Conservation (phyloP, 2,797 vertebrate genomes). For the Choloepus didactylus region DNA sequence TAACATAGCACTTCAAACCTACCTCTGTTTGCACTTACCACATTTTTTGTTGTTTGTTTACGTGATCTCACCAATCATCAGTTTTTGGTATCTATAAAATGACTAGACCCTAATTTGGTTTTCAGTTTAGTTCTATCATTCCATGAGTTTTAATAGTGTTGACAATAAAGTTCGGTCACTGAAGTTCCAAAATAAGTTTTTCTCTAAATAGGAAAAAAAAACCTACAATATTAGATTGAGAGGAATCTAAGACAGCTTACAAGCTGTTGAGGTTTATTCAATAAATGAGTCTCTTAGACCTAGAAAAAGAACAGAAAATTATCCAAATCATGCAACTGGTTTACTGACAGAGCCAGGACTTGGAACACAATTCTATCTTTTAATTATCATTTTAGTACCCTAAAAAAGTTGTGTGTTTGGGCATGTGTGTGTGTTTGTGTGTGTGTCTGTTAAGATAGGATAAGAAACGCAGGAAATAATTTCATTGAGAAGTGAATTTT, state of each 20-base stretch:
- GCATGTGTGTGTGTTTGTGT: not conserved
- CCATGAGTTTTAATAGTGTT: conserved; percentile 42
- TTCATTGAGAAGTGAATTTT: not conserved
- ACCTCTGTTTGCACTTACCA: not conserved
- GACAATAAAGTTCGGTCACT: not conserved
- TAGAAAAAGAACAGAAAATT: conserved; percentile 31
- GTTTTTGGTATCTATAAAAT: not conserved
- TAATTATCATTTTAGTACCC: not conserved
- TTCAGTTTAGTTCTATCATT: conserved; percentile 17
- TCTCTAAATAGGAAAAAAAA: not conserved
- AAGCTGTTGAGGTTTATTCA: not conserved
- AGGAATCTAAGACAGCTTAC: not conserved
- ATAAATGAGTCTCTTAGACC: not conserved
- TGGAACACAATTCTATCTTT: not conserved
- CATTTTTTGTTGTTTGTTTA: not conserved
- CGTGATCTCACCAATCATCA: not conserved
- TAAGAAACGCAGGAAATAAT: conserved; percentile 22
- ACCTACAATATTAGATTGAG: not conserved
- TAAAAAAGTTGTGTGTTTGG: not conserved
- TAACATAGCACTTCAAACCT: conserved; percentile 22
- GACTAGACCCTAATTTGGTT: conserved; percentile 17
- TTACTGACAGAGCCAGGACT: not conserved
- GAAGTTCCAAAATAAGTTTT: conserved; percentile 13
- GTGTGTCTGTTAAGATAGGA: not conserved
- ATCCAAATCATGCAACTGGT: not conserved